phyloP scores from a whole-genome alignment of 2,113 vertebrate genomes.

The Illadopsis cleaveri region DNA sequence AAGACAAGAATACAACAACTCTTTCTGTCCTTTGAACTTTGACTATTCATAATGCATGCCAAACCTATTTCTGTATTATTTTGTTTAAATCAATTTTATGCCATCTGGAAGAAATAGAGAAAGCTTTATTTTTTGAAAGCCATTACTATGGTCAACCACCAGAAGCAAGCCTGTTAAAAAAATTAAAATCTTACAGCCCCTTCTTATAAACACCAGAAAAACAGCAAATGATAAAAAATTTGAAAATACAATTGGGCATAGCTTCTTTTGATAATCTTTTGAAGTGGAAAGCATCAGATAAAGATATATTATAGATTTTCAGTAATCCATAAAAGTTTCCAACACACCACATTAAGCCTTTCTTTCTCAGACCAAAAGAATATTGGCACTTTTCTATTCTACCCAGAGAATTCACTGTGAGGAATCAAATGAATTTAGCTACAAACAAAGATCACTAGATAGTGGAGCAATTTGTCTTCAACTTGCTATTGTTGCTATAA shows the following conservation, averaged over 20 bases:
- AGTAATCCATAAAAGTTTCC: not conserved
- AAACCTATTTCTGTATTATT: not conserved
- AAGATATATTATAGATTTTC: not conserved
- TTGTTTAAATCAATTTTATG: not conserved
- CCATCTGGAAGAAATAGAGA: not conserved
- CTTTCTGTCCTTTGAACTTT: not conserved
- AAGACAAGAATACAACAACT: not conserved
- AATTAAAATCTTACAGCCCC: not conserved
- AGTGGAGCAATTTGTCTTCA: not conserved
- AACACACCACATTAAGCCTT: not conserved
- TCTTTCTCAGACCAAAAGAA: not conserved
- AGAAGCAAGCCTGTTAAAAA: not conserved
- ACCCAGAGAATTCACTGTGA: not conserved
- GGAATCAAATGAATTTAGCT: not conserved
- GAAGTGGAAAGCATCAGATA: not conserved
- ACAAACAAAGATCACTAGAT: not conserved
- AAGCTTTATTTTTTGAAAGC: not conserved
- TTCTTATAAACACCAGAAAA: not conserved
- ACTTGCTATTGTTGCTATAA: not conserved
- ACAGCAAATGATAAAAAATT: not conserved
- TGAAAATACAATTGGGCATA: not conserved
- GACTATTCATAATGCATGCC: not conserved
- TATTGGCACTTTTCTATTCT: not conserved
- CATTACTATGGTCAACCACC: not conserved
- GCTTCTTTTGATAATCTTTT: not conserved